Evolutionary conservation across 2,113 vertebrate genomes (phyloP), one percentile per base, ranked within the genome.

Genomic region (Gymnarchus niloticus): DNA sequence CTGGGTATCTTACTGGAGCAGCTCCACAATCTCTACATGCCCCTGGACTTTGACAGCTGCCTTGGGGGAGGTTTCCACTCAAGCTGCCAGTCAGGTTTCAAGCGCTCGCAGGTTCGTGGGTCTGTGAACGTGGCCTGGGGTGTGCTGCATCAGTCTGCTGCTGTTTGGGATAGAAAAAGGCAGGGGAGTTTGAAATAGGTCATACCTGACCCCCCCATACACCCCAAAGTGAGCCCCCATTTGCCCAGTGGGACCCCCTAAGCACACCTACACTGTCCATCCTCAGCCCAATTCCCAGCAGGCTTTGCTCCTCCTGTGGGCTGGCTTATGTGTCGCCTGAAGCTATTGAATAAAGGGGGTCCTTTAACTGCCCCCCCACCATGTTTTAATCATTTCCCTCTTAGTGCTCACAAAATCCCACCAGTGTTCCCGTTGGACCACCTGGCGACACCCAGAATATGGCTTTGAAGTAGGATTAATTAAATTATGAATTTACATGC

Each of bases 401-500:
- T 89, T 88, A 88, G 88, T 69, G 54, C 87, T 83, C 69, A 86
- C 82, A 83, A 85, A 90, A 84, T 83, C 59, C 19, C 28, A 23
- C 65, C 78, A 87, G 87, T 86, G 78, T 92, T 92, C 89, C 89
- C 77, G 87, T 59, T 65, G 87, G 90, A 90, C 92, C 88, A 88
- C 90, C 89, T 88, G 87, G 87, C 90, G 87, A 86, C 88, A 87
- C 56, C 88, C 82, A 85, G 84, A 83, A 85, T 88, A 85, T 10
- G 59, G 85, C 92, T 94, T 93, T 92, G 91, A 94, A 93, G 91
- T 90, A 80, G 87, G 88, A 91, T 92, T 91, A 86, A 89, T 92
- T 92, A 93, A 92, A 93, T 93, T 90, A 90, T 90, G 91, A 87
- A 93, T 92, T 91, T 92, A 90, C 89, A 90, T 91, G 88, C 88